Percentiles rank a stretch among this genome's conserved stretches.
Evolutionary conservation across 2,888 invertebrate genomes (phyloP).

Genomic region (Labia minor): DNA sequence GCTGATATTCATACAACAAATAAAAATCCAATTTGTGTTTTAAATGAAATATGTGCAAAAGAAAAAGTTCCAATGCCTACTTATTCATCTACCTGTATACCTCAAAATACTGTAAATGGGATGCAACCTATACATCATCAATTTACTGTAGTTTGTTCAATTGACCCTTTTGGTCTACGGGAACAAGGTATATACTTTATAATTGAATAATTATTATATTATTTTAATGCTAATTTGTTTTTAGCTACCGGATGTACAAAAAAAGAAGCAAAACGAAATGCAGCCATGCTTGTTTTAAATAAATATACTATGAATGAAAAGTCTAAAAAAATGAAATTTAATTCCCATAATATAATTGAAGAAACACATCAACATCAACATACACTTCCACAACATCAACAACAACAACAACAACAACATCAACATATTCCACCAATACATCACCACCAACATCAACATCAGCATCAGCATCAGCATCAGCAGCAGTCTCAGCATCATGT

Average conservation of each 20-base stretch:
- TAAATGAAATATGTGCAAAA: not conserved
- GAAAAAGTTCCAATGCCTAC: not conserved
- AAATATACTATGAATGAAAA: not conserved
- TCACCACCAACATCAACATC: too few relatives aligned
- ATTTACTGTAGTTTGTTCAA: not conserved
- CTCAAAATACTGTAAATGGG: not conserved
- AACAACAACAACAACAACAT: too few relatives aligned
- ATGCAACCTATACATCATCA: not conserved
- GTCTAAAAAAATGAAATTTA: not conserved
- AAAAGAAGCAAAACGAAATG: not conserved
- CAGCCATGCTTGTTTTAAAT: not conserved
- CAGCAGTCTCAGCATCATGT: too few relatives aligned
- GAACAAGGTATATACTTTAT: not conserved
- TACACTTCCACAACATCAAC: too few relatives aligned
- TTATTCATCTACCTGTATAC: not conserved
- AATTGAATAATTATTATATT: too few relatives aligned
- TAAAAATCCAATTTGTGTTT: not conserved
- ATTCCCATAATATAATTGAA: not conserved
- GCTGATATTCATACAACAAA: not conserved
- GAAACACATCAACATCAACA: too few relatives aligned
- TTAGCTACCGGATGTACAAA: not conserved
- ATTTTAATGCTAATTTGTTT: not conserved
- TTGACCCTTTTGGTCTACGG: not conserved
- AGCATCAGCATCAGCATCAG: too few relatives aligned
- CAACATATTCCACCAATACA: too few relatives aligned